Conservation (phyloP, 2,888 invertebrate species). For the Dynastes maya region DNA sequence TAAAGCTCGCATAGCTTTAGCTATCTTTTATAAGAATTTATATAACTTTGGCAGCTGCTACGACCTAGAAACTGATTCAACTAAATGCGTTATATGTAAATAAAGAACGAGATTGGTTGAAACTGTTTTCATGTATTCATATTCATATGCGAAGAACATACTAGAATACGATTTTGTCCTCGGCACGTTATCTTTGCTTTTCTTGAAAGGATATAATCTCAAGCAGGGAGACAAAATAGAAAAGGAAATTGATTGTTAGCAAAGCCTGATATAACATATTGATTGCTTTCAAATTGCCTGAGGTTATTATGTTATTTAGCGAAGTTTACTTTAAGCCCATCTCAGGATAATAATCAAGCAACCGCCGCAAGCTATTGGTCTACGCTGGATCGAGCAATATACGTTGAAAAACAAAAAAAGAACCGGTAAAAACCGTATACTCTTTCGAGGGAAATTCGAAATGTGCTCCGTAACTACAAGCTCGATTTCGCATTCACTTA, state of each 20-base stretch:
- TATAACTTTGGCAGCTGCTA: too few relatives aligned
- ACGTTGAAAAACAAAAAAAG: conserved; percentile 2
- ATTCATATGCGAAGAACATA: background rate
- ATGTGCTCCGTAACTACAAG: background rate
- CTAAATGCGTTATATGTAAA: too few relatives aligned
- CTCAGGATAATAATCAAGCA: conserved; percentile 56
- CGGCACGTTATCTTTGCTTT: conserved; percentile 5
- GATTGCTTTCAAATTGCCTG: conserved; percentile 54
- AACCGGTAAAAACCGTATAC: background rate
- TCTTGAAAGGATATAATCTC: background rate
- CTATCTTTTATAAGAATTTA: too few relatives aligned
- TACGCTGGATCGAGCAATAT: conserved; percentile 23
- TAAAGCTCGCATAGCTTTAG: too few relatives aligned
- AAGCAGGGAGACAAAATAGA: conserved; percentile 2
- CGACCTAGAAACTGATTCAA: too few relatives aligned
- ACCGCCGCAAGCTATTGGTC: conserved; percentile 18
- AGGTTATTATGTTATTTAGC: conserved; percentile 48
- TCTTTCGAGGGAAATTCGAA: background rate
- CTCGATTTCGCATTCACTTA: background rate
- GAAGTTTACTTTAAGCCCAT: conserved; percentile 50
- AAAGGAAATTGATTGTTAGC: conserved; percentile 50
- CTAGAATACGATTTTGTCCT: background rate
- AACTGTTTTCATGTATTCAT: too few relatives aligned
- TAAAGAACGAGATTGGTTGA: too few relatives aligned
- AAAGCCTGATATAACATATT: conserved; percentile 54